Conservation (phyloP, 2,113 vertebrate genomes). For the Coturnix japonica region DNA sequence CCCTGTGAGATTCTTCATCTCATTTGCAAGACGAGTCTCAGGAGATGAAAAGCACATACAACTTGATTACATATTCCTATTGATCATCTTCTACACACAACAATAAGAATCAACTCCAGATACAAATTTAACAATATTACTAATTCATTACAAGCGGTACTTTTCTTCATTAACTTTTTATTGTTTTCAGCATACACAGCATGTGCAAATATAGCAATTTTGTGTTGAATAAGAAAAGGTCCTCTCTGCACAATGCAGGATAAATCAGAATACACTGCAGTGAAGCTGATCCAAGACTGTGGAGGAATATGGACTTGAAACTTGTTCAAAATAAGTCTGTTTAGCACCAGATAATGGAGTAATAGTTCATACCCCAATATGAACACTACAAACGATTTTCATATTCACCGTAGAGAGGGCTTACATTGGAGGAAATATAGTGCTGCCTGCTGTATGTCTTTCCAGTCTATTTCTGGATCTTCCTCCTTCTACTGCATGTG, state of each 20-base stretch:
- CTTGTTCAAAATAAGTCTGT: slow-evolving; percentile 41
- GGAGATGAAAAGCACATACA: slow-evolving; percentile 59
- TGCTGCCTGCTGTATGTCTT: not conserved
- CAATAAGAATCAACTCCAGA: slow-evolving; percentile 69
- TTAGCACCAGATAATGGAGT: slow-evolving; percentile 22
- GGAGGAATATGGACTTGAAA: slow-evolving; percentile 17
- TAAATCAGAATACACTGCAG: slow-evolving; percentile 52
- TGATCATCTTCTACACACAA: slow-evolving; percentile 62
- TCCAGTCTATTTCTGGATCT: not conserved
- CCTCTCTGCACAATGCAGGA: slow-evolving; percentile 15
- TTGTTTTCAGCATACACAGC: slow-evolving; percentile 66
- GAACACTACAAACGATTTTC: not conserved
- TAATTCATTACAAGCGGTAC: slow-evolving; percentile 74
- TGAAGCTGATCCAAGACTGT: slow-evolving; percentile 1
- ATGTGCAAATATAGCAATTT: slow-evolving; percentile 74
- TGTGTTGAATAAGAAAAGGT: slow-evolving; percentile 53
- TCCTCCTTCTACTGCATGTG: not conserved
- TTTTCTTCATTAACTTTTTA: slow-evolving; percentile 79
- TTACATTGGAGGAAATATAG: not conserved
- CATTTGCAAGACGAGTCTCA: slow-evolving; percentile 49
- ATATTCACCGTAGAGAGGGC: not conserved
- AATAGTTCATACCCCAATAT: not conserved
- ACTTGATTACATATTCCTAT: slow-evolving; percentile 68
- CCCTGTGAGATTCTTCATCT: slow-evolving; percentile 63
- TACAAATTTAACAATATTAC: slow-evolving; percentile 73